Base-by-base conservation (phyloP, 1,140 invertebrate species). In the Akabosia matsudoensis region DNA sequence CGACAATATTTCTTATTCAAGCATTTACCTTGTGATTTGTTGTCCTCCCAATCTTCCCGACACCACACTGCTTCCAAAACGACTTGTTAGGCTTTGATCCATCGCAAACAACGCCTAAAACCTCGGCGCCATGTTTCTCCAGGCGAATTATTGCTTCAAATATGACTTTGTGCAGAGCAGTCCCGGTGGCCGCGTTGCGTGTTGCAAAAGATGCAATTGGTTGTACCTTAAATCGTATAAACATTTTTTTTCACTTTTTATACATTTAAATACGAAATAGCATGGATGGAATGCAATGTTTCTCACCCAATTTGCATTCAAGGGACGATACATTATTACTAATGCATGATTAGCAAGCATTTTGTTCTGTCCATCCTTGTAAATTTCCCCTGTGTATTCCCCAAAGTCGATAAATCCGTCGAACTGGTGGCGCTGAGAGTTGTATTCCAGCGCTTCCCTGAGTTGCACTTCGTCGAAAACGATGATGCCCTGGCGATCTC, bases 151-250 rank as follows among this genome's bases (percentile, higher is more conserved):
- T 22, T 22, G 54, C 54, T 16, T 22, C 24, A 22, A 56, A 4
- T 13, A 56, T 24, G 4, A 56, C 22, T 56, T 56, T 75, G 16
- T 33, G 22, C 0, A 75, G 22, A 0, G 10, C 56, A 1, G 16
- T 67, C 0, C 54, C 54, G 7, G 22, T 33, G 18, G 74, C 74
- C 22, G 74, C 74, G 14, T 51, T 51, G 2, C 34, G 52, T 30
- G 74, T 75, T 0, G 74, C 74, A 34, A 75, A 75, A 1, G 54
- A n/a, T 22, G 74, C 74, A 33, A 75, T 67, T 14, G 74, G 74
- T 67, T 75, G 74, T 1, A 34, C 33, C 74, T 75, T 33, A 30
- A 4, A 74, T n/a, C 18, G 37, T 34, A 45, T 45, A 22, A 45
- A 45, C 18, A 45, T 7, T 45, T 56, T 56, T 7, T 13, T 56